Base-by-base conservation (phyloP, 37 sponge, comb jelly and placozoan genomes). In the Beroe ovata region DNA sequence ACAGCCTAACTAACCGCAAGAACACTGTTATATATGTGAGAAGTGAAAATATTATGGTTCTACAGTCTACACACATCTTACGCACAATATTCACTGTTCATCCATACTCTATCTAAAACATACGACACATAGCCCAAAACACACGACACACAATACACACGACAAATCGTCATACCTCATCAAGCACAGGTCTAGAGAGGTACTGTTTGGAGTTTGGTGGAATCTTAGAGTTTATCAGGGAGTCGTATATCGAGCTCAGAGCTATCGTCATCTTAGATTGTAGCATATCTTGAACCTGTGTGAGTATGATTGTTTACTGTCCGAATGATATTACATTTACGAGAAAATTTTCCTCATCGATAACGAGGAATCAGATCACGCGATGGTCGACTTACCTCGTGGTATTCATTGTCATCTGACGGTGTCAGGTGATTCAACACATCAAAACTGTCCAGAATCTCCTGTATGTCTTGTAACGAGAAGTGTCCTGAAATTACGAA, bases 391-490 rank as follows among this genome's bases (percentile, higher is more conserved):
- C 36, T 29, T 33, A 66, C 69, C 69, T 66, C 30, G 69, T 66
- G 69, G 35, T 32, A 77, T 29, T 42, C 84, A 30, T 77, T 77
- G 21, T 77, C 54, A 54, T 33, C 8, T 19, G 54, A 21, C 26
- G 84, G 22, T 11, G 54, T 54, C 19, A 18, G 35, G 26, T 39
- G 54, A 4, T 42, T 33, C 41, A 42, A 33, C 54, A 77, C 84
- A 42, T 77, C 84, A 25, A 77, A 39, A 77, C 84, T 77, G 47
- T 77, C 84, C 47, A 77, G 38, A 28, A 77, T 77, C 47, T 77
- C 84, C 47, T 77, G 84, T n/a, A 77, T 77, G 47, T 77, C 84
- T 77, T 77, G 84, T 21, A 77, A 25, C 38, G 84, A 77, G 84
- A 77, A 77, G 11, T 42, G 26, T 21, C 33, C 84, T 77, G 84